Conservation (phyloP, 1,140 invertebrate genomes). For the Cyclina sinensis region DNA sequence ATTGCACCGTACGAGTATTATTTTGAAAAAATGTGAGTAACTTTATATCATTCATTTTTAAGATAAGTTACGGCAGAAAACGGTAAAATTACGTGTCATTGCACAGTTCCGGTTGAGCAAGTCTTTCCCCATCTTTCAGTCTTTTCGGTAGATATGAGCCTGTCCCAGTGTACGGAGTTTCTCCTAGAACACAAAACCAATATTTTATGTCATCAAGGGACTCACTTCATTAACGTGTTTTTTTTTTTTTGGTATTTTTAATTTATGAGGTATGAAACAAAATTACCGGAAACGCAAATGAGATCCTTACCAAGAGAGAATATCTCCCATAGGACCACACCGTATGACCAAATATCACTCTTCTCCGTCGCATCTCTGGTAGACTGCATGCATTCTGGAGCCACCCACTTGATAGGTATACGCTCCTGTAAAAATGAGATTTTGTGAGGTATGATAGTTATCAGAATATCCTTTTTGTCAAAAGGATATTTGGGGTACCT, state of each 20-base stretch:
- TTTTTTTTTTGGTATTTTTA: no score
- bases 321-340: constrained; percentile 80
- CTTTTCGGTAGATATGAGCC: constrained; percentile 29
- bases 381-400: constrained; percentile 69
- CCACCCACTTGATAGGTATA: constrained; percentile 77
- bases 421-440: constrained; percentile 47
- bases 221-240: no score
- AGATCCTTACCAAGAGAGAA: constrained; percentile 68
- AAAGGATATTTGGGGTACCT: no score
- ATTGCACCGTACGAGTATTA: no score
- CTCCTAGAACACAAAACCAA: neutral
- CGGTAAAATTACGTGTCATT: constrained; percentile 36
- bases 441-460: no score
- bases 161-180: constrained; percentile 30
- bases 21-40: no score
- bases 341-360: constrained; percentile 82
- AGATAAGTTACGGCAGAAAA: no score
- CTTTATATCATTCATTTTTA: no score
- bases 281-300: no score
- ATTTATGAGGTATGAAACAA: no score
- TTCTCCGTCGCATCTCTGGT: constrained; percentile 68
- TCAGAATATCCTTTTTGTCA: no score
- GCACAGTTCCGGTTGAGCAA: constrained; percentile 41
- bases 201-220: no score
- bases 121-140: constrained; percentile 36